A percentile compares a stretch with the other conserved stretches of the same genome.
Evolutionary conservation across 2,113 vertebrate species (phyloP).

Genomic region (Ciconia stormi): DNA sequence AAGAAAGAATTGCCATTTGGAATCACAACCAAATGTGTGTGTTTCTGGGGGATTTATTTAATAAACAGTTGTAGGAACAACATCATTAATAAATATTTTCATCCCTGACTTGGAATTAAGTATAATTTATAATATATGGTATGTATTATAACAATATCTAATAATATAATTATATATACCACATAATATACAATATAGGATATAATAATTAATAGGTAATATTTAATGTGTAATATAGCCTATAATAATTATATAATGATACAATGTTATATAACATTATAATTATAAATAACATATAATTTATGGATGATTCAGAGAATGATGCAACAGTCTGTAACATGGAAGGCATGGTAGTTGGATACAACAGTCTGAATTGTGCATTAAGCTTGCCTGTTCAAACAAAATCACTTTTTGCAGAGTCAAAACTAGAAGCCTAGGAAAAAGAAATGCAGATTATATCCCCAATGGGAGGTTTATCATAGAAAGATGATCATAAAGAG

Average conservation of each 20-base stretch:
- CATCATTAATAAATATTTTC: neutral
- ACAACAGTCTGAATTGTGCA: neutral
- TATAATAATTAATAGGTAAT: neutral
- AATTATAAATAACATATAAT: neutral
- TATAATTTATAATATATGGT: neutral
- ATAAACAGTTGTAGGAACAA: neutral
- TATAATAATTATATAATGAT: neutral
- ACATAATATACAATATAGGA: neutral
- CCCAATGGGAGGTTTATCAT: neutral
- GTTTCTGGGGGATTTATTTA: neutral
- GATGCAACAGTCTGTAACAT: neutral
- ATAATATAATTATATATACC: neutral
- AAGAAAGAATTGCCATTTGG: neutral
- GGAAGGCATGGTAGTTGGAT: neutral
- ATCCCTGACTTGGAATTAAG: neutral
- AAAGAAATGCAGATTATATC: neutral
- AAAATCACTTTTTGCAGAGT: neutral
- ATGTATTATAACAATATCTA: neutral
- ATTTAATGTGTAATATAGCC: neutral
- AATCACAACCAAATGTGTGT: neutral
- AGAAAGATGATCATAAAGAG: neutral
- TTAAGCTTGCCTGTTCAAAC: neutral
- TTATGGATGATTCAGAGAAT: neutral
- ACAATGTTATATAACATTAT: neutral
- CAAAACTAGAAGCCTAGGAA: neutral